A percentile compares a stretch with the other conserved stretches of the same genome.
phyloP scores from a whole-genome alignment of 2,113 vertebrate species.

The Tachysurus fulvidraco region DNA sequence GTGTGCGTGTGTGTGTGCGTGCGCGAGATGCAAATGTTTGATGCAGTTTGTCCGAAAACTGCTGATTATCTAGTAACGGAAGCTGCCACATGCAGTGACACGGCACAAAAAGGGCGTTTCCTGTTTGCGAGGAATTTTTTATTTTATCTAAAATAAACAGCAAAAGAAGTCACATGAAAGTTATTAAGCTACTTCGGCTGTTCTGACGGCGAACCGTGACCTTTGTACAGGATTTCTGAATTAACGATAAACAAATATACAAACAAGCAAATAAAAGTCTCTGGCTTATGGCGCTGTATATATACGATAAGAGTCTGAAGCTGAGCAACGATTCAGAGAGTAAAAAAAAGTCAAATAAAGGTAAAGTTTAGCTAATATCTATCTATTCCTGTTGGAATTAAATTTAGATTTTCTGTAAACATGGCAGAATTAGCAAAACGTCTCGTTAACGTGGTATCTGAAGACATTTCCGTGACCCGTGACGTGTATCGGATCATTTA shows the following conservation, averaged over 20 bases:
- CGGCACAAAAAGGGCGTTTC: slow-evolving; percentile 47
- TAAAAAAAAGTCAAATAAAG: neutral
- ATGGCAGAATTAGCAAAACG: neutral
- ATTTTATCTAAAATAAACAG: neutral
- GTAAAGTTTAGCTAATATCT: neutral
- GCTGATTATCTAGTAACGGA: slow-evolving; percentile 45
- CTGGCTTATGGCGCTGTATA: neutral
- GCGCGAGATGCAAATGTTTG: neutral
- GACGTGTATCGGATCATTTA: neutral
- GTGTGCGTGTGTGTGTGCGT: neutral
- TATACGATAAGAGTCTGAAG: neutral
- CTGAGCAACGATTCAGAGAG: neutral
- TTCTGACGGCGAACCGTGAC: neutral
- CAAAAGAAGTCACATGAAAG: neutral
- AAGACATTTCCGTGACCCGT: neutral
- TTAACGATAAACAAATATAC: neutral
- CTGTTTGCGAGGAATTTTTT: slow-evolving; percentile 34
- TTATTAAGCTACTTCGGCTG: neutral
- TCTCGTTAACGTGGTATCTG: neutral
- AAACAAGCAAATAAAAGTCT: neutral
- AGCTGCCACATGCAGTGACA: slow-evolving; percentile 18
- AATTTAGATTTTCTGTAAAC: neutral
- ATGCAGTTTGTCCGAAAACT: slow-evolving; percentile 15
- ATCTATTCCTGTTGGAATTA: too few relatives aligned
- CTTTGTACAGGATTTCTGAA: neutral